phyloP scores from a whole-genome alignment of 1,140 invertebrate species.

The Cryptotermes secundus region DNA sequence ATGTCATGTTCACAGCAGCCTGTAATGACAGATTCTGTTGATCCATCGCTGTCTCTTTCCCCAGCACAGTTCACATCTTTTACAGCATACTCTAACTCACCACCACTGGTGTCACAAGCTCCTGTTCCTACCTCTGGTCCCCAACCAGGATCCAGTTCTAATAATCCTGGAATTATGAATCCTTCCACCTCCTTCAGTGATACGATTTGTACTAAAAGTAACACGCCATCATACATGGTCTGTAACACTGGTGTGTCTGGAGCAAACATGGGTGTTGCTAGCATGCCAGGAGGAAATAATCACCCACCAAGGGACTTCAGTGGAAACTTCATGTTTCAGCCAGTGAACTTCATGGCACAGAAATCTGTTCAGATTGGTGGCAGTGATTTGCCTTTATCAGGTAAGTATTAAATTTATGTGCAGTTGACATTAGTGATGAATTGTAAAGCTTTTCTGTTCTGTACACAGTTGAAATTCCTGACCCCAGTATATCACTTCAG shows the following conservation, averaged over 20 bases:
- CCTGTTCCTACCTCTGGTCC: neutral
- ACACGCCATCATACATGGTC: neutral
- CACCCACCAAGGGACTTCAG: neutral
- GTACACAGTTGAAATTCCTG: too few relatives aligned
- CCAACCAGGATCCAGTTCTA: neutral
- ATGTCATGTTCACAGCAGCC: neutral
- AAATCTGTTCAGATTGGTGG: constrained; percentile 56
- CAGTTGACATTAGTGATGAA: too few relatives aligned
- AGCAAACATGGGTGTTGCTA: neutral
- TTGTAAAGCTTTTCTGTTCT: too few relatives aligned
- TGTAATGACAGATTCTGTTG: neutral
- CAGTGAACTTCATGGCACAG: constrained; percentile 51
- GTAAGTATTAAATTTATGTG: constrained; percentile 43
- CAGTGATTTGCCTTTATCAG: constrained; percentile 58
- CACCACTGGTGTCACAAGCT: neutral
- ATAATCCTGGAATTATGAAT: neutral
- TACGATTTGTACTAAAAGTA: neutral
- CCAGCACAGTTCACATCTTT: neutral
- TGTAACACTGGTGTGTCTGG: neutral
- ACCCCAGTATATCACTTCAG: too few relatives aligned
- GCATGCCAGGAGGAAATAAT: neutral
- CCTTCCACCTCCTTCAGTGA: neutral
- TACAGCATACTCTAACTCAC: neutral
- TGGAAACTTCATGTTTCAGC: constrained; percentile 14
- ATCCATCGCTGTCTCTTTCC: neutral